Percentiles rank a stretch among this genome's conserved stretches.
These are phyloP conservation scores for Nasonia giraulti DNA, from an alignment of 1,140 invertebrate genomes.

Conservation along the genomic window DNA sequence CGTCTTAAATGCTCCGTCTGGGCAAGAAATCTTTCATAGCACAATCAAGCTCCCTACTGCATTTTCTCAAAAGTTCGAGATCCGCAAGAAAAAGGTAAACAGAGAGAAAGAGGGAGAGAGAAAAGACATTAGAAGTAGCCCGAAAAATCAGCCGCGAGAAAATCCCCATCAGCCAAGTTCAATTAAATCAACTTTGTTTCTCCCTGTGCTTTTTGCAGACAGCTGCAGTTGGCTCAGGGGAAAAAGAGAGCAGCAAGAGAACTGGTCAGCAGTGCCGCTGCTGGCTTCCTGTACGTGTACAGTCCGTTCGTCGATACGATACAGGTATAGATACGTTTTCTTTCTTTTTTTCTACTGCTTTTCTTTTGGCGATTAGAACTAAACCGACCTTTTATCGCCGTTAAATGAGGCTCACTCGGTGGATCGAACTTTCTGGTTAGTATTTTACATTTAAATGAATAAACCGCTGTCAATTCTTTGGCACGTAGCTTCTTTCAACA, in stretches of 20 bases:
- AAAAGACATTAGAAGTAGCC: not conserved
- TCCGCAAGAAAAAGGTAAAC: conserved; percentile 5
- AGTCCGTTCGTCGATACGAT: not conserved
- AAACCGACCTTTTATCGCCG: not conserved
- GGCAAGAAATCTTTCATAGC: not conserved
- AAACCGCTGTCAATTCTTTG: no score
- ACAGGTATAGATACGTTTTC: not conserved
- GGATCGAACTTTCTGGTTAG: not conserved
- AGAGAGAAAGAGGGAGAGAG: not conserved
- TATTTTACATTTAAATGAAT: not conserved
- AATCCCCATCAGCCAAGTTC: conserved; percentile 22
- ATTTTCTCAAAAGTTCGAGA: not conserved
- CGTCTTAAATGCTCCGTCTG: not conserved
- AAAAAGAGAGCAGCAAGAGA: not conserved
- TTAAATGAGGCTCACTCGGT: not conserved
- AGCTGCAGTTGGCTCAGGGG: not conserved
- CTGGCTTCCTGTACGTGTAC: not conserved
- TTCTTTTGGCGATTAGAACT: not conserved
- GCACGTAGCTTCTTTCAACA: no score
- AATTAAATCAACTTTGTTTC: conserved; percentile 44
- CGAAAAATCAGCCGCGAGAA: conserved; percentile 30
- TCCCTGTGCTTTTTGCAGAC: conserved; percentile 23
- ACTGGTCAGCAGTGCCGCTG: not conserved
- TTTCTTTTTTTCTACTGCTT: not conserved
- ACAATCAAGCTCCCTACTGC: conserved; percentile 6